Conservation (phyloP, 1,140 invertebrate species). For the Chrysomallon squamiferum region DNA sequence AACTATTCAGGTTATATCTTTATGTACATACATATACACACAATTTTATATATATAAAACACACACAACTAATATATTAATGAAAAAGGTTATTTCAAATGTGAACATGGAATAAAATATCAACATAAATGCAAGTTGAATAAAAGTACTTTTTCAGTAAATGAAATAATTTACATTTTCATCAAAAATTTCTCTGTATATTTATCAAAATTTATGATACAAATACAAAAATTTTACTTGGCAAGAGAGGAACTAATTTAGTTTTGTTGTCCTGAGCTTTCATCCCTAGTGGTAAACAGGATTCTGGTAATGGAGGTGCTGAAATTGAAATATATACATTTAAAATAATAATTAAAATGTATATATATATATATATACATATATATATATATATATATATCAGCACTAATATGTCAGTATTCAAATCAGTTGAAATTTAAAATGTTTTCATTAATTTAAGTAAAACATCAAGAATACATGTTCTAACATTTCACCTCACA, state of each 20-base stretch:
- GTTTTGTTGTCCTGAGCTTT: constrained; percentile 88
- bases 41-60: no score
- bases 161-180: no score
- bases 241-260: constrained; percentile 84
- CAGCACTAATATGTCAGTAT: not conserved
- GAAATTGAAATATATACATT: not conserved
- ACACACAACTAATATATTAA: no score
- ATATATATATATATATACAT: not conserved
- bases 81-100: no score
- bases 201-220: no score
- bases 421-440: not conserved
- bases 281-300: constrained; percentile 95
- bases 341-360: not conserved
- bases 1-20: no score
- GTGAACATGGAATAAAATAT: no score
- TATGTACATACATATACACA: no score
- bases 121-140: no score
- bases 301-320: constrained; percentile 88
- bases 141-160: no score
- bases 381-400: no score
- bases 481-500: not conserved
- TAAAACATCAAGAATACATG: not conserved
- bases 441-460: not conserved
- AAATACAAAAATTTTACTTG: constrained; percentile 61
- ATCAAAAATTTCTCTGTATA: no score